These are phyloP conservation scores for Diplosoma virens DNA, from an alignment of 23 tunicate genomes.

Conservation along the genomic window DNA sequence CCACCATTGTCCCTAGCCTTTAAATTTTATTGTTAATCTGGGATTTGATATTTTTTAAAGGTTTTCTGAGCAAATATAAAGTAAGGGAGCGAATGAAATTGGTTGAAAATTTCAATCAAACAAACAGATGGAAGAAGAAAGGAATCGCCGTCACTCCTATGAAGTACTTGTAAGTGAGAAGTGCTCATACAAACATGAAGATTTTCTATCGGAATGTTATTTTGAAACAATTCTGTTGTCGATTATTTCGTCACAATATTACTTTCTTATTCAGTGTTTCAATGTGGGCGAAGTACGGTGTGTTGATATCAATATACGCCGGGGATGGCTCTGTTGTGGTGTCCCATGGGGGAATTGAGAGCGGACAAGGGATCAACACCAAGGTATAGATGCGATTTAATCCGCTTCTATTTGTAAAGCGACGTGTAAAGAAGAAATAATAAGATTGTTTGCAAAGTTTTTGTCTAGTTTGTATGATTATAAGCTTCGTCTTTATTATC, in stretches of 20 bases:
- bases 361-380: slow-evolving; percentile 87
- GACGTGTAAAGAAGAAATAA: no score
- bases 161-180: slow-evolving; percentile 47
- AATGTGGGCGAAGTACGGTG: slow-evolving; percentile 22
- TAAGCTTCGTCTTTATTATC: no score
- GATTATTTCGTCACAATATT: not conserved
- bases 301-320: slow-evolving; percentile 52
- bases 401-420: no score
- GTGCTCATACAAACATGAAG: not conserved
- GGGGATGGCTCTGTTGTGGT: slow-evolving; percentile 74
- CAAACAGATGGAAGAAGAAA: slow-evolving; percentile 80
- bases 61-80: slow-evolving; percentile 22
- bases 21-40: no score
- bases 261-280: slow-evolving; percentile 19
- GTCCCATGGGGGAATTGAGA: slow-evolving; percentile 82
- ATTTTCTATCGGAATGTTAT: not conserved
- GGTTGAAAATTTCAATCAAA: slow-evolving; percentile 58
- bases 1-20: no score
- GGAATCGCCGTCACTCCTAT: slow-evolving; percentile 79
- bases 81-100: slow-evolving; percentile 38
- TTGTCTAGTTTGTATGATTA: no score
- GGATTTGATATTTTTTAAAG: no score
- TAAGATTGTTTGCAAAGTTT: no score
- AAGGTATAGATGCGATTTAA: no score
- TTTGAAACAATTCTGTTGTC: not conserved